A percentile compares a stretch with the other conserved stretches of the same genome.
phyloP scores from a whole-genome alignment of 2,113 vertebrate genomes.

The Probosciger aterrimus region DNA sequence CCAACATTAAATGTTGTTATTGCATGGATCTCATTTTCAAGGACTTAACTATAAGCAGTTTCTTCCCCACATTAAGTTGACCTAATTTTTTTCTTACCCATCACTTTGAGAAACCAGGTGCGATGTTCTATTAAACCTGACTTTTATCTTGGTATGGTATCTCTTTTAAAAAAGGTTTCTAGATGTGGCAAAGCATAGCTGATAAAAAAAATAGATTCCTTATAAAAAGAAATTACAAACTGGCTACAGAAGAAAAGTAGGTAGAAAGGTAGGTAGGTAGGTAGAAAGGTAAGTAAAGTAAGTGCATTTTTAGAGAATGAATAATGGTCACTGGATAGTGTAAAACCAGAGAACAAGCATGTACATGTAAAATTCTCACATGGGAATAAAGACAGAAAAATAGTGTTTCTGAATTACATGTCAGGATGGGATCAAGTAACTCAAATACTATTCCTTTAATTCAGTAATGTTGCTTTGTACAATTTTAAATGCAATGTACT shows the following conservation, averaged over 20 bases:
- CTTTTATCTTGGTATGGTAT: neutral
- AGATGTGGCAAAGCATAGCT: neutral
- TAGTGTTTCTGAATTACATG: neutral
- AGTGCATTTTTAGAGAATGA: neutral
- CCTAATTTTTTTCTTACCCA: neutral
- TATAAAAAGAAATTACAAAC: neutral
- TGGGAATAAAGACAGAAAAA: neutral
- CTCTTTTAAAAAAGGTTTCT: neutral
- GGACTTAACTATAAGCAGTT: neutral
- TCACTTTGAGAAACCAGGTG: neutral
- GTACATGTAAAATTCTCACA: neutral
- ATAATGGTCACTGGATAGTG: neutral
- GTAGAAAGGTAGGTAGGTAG: too few relatives aligned
- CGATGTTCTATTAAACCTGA: neutral
- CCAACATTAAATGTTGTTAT: neutral
- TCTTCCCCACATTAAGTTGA: neutral
- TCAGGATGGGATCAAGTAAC: neutral
- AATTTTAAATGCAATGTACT: neutral
- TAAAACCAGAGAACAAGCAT: neutral
- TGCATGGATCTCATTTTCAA: neutral
- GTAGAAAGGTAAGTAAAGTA: neutral
- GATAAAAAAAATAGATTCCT: neutral
- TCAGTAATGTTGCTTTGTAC: neutral
- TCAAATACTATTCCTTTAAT: neutral
- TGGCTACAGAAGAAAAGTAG: neutral